Base-by-base conservation (phyloP, 2,888 invertebrate species). In the Rhorus exstirpatorius region DNA sequence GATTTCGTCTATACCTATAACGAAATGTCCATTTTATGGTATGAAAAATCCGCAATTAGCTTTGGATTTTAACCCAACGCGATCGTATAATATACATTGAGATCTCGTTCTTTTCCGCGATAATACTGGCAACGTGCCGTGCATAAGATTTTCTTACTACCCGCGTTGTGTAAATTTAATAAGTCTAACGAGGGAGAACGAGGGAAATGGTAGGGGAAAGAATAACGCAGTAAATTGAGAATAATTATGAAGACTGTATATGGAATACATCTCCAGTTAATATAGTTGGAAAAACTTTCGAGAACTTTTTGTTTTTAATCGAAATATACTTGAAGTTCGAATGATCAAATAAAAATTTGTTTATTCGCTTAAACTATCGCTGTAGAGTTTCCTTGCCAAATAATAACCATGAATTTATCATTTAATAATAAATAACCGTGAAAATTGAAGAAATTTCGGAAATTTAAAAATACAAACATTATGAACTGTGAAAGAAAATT, bases 101-200 rank as follows among this genome's bases (percentile, higher is more conserved):
- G 55, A 31, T 31, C n/a, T 53, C 51, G 26, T 65, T 71, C 10
- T 76, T 63, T 61, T 19, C 24, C 24, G 6, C 14, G 8, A 35
- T 65, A 24, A 65, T 63, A 53, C 8, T 46, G 41, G 10, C 63
- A 19, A 75, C 75, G 63, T 70, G 75, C 53, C 19, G 21, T 38
- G 70, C 58, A 80, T 80, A 51, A 46, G 65, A 65, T 80, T 80
- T 76, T 71, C 53, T 65, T 71, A 58, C 58, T 63, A 75, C n/a
- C 17, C 58, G 24, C n/a, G n/a, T n/a, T n/a, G 35, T 55, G 68
- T 70, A 46, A 74, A 80, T 80, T 75, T 70, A 80, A 80, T 68
- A 67, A 68, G 31, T 53, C 35, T 12, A 74, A 53, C 61, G 41
- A 26, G 49, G 46, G 53, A 61, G 24, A n/a, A 46, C n/a, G 55